Conservation (phyloP, 2,797 vertebrate species). For the Amblyraja radiata region DNA sequence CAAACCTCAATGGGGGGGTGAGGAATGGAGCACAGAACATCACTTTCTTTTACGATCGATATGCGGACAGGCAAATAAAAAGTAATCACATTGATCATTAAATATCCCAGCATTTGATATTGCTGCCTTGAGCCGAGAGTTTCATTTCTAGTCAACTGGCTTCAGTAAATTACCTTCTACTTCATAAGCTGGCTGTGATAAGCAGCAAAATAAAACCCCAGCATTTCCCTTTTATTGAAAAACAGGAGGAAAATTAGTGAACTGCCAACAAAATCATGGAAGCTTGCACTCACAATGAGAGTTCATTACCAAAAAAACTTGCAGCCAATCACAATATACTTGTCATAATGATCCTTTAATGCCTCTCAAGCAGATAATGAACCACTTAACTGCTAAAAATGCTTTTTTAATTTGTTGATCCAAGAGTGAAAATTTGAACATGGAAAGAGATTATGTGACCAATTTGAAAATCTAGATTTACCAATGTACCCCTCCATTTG, state of each 20-base stretch:
- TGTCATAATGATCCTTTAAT: not conserved
- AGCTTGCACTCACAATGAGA: not conserved
- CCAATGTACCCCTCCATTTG: not conserved
- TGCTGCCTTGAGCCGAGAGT: not conserved
- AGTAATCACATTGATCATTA: constrained; percentile 27
- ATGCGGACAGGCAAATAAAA: constrained; percentile 12
- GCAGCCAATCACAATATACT: constrained; percentile 3
- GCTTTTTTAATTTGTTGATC: not conserved
- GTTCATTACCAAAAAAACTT: constrained; percentile 11
- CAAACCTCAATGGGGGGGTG: not conserved
- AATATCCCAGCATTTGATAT: not conserved
- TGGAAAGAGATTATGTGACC: not conserved
- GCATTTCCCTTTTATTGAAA: constrained; percentile 25
- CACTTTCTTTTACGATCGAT: not conserved
- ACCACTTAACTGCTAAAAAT: not conserved
- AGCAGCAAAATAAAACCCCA: constrained; percentile 22
- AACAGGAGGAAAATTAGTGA: constrained; percentile 3
- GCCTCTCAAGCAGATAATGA: constrained; percentile 22
- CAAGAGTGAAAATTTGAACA: not conserved
- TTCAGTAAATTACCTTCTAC: constrained; percentile 12
- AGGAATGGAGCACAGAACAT: not conserved
- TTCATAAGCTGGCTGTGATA: constrained; percentile 13
- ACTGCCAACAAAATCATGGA: not conserved
- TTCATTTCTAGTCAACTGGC: not conserved
- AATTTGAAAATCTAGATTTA: not conserved